Evolutionary conservation across 2,113 vertebrate species (phyloP), one percentile per base, ranked within the genome.

Genomic region (Anser cygnoides): DNA sequence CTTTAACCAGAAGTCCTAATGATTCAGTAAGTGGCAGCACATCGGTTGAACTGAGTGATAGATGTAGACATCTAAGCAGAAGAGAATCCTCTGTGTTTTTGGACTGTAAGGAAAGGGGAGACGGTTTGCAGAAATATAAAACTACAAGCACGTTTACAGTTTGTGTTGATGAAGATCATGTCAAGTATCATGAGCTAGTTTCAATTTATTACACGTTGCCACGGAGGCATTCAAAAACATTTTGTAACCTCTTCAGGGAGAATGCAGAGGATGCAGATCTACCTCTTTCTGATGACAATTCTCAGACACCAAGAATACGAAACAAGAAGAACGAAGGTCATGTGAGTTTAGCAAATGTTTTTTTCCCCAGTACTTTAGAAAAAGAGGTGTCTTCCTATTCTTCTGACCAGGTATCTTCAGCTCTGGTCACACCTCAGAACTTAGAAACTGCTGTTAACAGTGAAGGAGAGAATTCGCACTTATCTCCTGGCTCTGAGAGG

Each of bases 161-260:
- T 94, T 97, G 97, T 88, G 97, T 98, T 50, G 97, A 98, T 93
- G 97, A 98, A 92, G 97, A 98, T 88, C 97, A 98, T 21, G 83
- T 98, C 29, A 97, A 98, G 81, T 98, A 98, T 85, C 97, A 98
- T 59, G 98, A 98, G 66, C 71, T 98, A 63, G 97, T 98, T 96
- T 98, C 98, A 33, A 35, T 98, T 82, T 98, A 98, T 95, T 98
- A 98, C 26, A 98, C 98, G 0, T 94, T 98, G 82, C 98, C 98
- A 59, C 95, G 97, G 49, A 98, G 97, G 77, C 96, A 95, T 78
- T 96, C 97, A 70, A 97, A 84, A 93, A 96, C 92, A 25, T 93
- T 98, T 88, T 95, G 96, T 92, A 88, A 92, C 26, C 83, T 98
- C 65, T 97, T 98, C 18, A 96, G 96, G 77, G 96, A 95, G 39